These are phyloP conservation scores for Pollenia angustigena DNA, from an alignment of 2,888 invertebrate species.

Conservation along the genomic window DNA sequence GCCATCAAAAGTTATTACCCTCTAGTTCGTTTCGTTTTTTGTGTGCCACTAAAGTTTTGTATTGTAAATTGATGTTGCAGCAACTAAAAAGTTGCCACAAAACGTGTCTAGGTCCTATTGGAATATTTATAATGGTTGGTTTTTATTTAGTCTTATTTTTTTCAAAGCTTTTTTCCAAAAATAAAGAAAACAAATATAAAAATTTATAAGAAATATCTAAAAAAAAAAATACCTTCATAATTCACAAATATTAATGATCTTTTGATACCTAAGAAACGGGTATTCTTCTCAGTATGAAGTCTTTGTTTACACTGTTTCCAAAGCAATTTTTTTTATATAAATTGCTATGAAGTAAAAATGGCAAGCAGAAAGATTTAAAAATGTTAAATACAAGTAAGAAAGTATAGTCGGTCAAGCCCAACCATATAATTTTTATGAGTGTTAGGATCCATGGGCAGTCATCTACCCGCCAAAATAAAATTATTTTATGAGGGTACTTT, in stretches of 20 bases:
- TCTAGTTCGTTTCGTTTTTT: not conserved
- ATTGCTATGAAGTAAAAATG: no score
- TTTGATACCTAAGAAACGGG: slow-evolving; percentile 51
- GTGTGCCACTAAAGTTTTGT: slow-evolving; percentile 1
- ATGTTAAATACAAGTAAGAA: no score
- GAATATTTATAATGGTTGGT: slow-evolving; percentile 18
- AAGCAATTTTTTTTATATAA: not conserved
- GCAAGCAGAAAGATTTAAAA: no score
- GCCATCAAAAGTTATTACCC: slow-evolving; percentile 17
- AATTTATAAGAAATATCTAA: slow-evolving; percentile 16
- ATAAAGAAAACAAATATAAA: slow-evolving; percentile 12
- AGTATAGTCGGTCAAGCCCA: no score
- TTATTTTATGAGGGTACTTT: no score
- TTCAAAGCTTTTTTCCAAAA: slow-evolving; percentile 29
- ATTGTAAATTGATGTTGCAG: slow-evolving; percentile 17
- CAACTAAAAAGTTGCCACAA: slow-evolving; percentile 24
- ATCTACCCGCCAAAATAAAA: no score
- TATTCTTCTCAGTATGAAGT: slow-evolving; percentile 1
- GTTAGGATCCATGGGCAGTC: no score
- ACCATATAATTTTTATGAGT: no score
- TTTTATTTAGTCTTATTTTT: not conserved
- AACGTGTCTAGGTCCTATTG: slow-evolving; percentile 35
- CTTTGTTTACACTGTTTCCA: slow-evolving; percentile 32
- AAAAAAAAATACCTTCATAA: slow-evolving; percentile 43
- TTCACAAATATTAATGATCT: slow-evolving; percentile 60